Evolutionary conservation across 1,140 invertebrate genomes (phyloP).

Genomic region (Trichogramma pretiosum): DNA sequence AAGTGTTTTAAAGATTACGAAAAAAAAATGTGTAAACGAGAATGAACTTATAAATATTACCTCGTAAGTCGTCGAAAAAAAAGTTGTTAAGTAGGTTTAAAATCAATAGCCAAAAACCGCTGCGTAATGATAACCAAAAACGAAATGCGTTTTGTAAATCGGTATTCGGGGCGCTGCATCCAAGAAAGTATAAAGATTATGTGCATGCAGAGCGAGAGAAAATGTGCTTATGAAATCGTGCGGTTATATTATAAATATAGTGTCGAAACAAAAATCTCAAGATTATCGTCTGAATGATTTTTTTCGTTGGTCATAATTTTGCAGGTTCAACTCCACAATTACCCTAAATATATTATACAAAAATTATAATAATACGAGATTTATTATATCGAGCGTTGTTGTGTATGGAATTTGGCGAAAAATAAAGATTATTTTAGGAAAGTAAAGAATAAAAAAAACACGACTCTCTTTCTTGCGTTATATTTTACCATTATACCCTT

Average conservation of each 20-base stretch:
- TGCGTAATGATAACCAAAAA: slow-evolving; percentile 4
- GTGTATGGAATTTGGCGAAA: slow-evolving; percentile 13
- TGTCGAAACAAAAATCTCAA: too few species aligned
- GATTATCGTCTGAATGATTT: too few species aligned
- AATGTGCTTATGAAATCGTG: too few species aligned
- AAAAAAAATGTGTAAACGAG: neutral
- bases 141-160: slow-evolving; percentile 7
- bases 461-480: too few species aligned
- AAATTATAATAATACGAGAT: too few species aligned
- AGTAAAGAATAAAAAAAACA: slow-evolving; percentile 6
- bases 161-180: slow-evolving; percentile 11
- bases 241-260: too few species aligned
- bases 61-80: too few species aligned
- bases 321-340: slow-evolving; percentile 5
- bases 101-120: neutral
- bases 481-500: too few species aligned
- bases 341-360: too few species aligned
- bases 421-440: slow-evolving; percentile 18
- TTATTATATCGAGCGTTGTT: slow-evolving; percentile 8
- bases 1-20: too few species aligned
- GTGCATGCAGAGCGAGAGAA: slow-evolving; percentile 7
- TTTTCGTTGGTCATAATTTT: too few species aligned
- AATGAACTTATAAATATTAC: slow-evolving; percentile 13
- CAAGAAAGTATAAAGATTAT: slow-evolving; percentile 17
- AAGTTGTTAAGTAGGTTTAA: slow-evolving; percentile 12